These are phyloP conservation scores for Picus viridis DNA, from an alignment of 2,797 vertebrate genomes.

Conservation along the genomic window DNA sequence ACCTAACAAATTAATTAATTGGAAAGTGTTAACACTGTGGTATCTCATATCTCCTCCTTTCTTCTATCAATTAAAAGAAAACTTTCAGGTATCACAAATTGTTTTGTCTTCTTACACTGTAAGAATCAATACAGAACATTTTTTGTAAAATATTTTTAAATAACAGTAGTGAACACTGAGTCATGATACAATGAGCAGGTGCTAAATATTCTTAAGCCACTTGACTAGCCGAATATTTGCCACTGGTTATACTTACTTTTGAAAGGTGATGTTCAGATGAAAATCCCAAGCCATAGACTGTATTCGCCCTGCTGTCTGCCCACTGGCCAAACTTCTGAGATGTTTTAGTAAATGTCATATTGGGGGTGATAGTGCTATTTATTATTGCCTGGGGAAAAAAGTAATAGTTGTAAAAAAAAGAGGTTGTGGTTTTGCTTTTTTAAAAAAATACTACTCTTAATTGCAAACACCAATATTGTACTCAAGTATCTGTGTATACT, in stretches of 20 bases:
- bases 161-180: not conserved
- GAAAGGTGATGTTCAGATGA: conserved; percentile 96
- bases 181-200: accelerated
- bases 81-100: not conserved
- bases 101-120: not conserved
- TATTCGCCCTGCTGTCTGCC: conserved; percentile 98
- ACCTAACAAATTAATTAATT: not conserved
- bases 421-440: accelerated
- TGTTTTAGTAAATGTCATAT: conserved; percentile 99
- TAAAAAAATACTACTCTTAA: not conserved
- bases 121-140: not conserved
- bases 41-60: not conserved
- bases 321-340: conserved; percentile 99
- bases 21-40: not conserved
- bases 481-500: not conserved
- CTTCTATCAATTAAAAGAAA: not conserved
- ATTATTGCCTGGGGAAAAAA: conserved; percentile 92
- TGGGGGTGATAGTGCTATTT: conserved; percentile 99
- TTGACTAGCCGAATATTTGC: not conserved
- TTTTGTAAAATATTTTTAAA: not conserved
- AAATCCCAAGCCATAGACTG: conserved; percentile 97
- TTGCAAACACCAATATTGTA: not conserved
- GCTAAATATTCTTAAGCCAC: not conserved
- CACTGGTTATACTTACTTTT: conserved; percentile 84
- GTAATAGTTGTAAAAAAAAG: not conserved